Evolutionary conservation across 1,140 invertebrate species (phyloP).

Genomic region (Eufriesea mexicana): DNA sequence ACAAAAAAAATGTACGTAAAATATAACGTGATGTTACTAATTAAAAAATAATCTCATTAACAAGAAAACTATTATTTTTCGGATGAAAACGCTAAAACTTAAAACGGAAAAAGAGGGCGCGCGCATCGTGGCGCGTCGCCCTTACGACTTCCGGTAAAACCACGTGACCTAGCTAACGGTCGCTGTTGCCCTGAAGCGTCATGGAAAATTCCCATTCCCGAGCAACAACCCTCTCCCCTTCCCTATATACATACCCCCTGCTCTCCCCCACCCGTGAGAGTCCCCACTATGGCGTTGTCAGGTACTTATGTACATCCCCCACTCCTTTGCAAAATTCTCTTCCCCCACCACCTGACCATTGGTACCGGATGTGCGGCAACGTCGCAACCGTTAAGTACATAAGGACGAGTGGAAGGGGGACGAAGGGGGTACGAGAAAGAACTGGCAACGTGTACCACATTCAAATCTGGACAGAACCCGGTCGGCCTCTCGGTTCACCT

Average conservation of each 20-base stretch:
- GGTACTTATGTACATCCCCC: conserved; percentile 66
- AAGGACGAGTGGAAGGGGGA: conserved; percentile 59
- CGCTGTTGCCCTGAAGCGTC: conserved; percentile 61
- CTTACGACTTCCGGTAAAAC: conserved; percentile 60
- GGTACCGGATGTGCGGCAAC: conserved; percentile 80
- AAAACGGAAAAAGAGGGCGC: conserved; percentile 56
- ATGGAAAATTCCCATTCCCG: conserved; percentile 80
- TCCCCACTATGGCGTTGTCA: conserved; percentile 43
- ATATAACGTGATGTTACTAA: neutral
- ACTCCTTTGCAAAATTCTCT: conserved; percentile 60
- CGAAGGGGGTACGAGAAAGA: conserved; percentile 67
- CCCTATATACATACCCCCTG: conserved; percentile 37
- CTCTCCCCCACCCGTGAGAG: conserved; percentile 23
- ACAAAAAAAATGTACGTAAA: neutral
- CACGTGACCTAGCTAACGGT: conserved; percentile 67
- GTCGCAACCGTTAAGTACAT: conserved; percentile 80
- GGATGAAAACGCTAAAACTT: neutral
- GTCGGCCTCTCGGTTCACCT: conserved; percentile 61
- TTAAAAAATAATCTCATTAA: neutral
- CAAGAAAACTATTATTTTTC: neutral
- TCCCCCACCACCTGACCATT: conserved; percentile 64
- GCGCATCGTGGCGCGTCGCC: conserved; percentile 30
- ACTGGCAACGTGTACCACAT: conserved; percentile 80
- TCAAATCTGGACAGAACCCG: conserved; percentile 75
- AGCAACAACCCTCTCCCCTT: conserved; percentile 51